Conservation (phyloP, 2,797 vertebrate genomes). For the Parauchenoglanis ngamensis region DNA sequence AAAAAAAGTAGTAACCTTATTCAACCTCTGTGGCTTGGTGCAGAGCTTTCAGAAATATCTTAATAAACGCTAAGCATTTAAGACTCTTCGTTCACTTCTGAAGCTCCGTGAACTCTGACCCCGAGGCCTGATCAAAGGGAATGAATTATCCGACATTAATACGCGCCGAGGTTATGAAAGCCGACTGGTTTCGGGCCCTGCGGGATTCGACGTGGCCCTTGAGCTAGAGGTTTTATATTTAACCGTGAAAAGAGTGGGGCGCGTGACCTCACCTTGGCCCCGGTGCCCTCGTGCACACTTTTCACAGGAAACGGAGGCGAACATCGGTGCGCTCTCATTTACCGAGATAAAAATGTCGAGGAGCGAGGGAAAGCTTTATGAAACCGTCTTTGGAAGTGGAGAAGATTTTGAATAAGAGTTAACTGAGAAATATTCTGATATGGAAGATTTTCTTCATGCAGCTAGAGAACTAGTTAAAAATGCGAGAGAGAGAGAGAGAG, state of each 20-base stretch:
- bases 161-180: slow-evolving; percentile 71
- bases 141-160: slow-evolving; percentile 67
- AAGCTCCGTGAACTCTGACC: slow-evolving; percentile 47
- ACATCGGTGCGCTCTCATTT: neutral
- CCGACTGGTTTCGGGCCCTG: slow-evolving; percentile 49
- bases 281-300: slow-evolving; percentile 52
- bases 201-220: slow-evolving; percentile 66
- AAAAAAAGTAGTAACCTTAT: slow-evolving; percentile 40
- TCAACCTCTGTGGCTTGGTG: slow-evolving; percentile 48
- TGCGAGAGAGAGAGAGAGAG: neutral
- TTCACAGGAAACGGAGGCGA: neutral
- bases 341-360: neutral
- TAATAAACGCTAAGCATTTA: slow-evolving; percentile 38
- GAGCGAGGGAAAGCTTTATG: neutral
- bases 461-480: neutral
- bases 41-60: slow-evolving; percentile 47
- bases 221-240: slow-evolving; percentile 76
- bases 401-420: neutral
- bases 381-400: neutral
- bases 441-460: neutral
- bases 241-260: slow-evolving; percentile 74
- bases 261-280: slow-evolving; percentile 77
- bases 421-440: neutral
- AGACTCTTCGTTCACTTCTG: slow-evolving; percentile 21
- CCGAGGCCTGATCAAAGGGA: slow-evolving; percentile 26